phyloP scores from a whole-genome alignment of 1,140 invertebrate genomes.

The Cylas formicarius region DNA sequence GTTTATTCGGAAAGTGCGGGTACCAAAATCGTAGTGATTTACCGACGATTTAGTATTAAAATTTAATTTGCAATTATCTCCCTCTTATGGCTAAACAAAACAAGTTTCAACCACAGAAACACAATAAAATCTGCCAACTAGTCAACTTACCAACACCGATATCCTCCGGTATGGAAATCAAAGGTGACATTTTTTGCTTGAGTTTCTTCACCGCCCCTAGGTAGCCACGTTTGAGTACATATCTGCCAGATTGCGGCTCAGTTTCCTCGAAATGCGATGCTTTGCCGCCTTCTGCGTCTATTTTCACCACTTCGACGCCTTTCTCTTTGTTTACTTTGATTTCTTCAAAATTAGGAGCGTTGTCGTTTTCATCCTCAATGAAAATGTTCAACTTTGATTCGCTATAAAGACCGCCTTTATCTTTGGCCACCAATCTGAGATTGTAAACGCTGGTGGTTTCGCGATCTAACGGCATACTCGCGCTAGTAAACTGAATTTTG shows the following conservation, averaged over 20 bases:
- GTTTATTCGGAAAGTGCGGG: too few species aligned
- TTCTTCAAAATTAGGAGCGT: slow-evolving; percentile 62
- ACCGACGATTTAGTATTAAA: too few species aligned
- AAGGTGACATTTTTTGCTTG: slow-evolving; percentile 43
- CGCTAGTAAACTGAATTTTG: slow-evolving; percentile 52
- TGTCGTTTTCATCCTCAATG: slow-evolving; percentile 79
- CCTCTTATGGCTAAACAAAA: too few species aligned
- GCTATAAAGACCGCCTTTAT: slow-evolving; percentile 65
- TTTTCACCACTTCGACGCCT: slow-evolving; percentile 56
- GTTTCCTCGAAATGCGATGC: slow-evolving; percentile 45
- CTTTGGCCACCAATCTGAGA: slow-evolving; percentile 65
- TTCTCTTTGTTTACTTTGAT: slow-evolving; percentile 58
- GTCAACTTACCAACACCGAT: slow-evolving; percentile 51
- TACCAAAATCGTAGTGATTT: too few species aligned
- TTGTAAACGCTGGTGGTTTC: slow-evolving; percentile 64
- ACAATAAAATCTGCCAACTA: neutral
- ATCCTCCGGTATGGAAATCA: slow-evolving; percentile 70
- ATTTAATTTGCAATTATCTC: too few species aligned
- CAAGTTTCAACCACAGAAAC: neutral
- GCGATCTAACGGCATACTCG: slow-evolving; percentile 54
- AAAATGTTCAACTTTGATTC: slow-evolving; percentile 62
- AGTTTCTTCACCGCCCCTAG: slow-evolving; percentile 21
- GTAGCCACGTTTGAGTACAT: slow-evolving; percentile 37
- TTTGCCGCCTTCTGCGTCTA: slow-evolving; percentile 44
- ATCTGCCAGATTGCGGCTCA: slow-evolving; percentile 34